Conservation (phyloP, 2,888 invertebrate species). For the Trissoscelio sp. region DNA sequence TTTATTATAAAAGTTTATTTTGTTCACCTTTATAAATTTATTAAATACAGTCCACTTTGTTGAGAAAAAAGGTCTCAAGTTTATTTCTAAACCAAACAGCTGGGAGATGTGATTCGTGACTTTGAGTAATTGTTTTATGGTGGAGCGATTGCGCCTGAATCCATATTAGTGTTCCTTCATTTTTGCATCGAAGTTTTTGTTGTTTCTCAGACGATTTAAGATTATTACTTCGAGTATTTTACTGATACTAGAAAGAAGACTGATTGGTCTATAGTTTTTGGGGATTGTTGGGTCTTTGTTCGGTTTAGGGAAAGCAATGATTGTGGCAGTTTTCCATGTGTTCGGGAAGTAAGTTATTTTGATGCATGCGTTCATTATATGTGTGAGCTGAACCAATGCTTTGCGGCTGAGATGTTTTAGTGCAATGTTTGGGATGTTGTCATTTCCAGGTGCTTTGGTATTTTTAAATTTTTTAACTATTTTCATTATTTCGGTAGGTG, state of each 20-base stretch:
- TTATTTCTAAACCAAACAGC: too few relatives aligned
- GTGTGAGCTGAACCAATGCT: background rate
- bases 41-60: too few relatives aligned
- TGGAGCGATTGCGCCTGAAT: slow-evolving; percentile 70
- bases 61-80: too few relatives aligned
- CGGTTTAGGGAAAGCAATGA: slow-evolving; percentile 32
- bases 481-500: background rate
- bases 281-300: slow-evolving; percentile 8
- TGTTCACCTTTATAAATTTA: too few relatives aligned
- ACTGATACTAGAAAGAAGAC: slow-evolving; percentile 9
- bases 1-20: too few relatives aligned
- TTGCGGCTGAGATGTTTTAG: slow-evolving; percentile 12
- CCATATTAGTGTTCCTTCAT: slow-evolving; percentile 70
- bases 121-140: slow-evolving; percentile 68
- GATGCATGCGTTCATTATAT: slow-evolving; percentile 37
- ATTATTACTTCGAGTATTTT: slow-evolving; percentile 37
- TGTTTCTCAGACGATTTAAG: background rate
- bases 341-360: slow-evolving; percentile 25
- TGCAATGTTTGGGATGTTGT: background rate
- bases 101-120: slow-evolving; percentile 68
- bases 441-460: slow-evolving; percentile 12
- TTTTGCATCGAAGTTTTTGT: slow-evolving; percentile 2
- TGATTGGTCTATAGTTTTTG: slow-evolving; percentile 31
- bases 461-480: slow-evolving; percentile 20
- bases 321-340: slow-evolving; percentile 29